Evolutionary conservation across 2,113 vertebrate species (phyloP), one percentile per base, ranked within the genome.

Genomic region (Leucopsar rothschildi): DNA sequence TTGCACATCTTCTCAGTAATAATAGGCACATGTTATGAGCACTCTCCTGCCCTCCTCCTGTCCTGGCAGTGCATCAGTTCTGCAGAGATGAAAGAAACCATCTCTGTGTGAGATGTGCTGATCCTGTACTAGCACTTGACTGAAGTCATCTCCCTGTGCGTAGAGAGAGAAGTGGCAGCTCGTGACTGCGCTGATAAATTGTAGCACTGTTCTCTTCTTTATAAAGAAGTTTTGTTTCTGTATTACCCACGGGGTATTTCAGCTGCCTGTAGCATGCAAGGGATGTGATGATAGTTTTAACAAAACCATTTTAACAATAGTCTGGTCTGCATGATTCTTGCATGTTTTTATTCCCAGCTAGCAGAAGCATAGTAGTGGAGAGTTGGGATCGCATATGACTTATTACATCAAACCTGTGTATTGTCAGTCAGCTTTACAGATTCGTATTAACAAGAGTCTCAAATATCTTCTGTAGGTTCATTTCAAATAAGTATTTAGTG

Each of bases 401-500:
- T 39, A 56, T 14, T 45, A 12, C 21, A 57, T 85, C 61, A 82
- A 33, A 53, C 15, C 35, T 82, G 1, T 3, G 1, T 64, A 72
- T n/a, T 76, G n/a, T 37, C 39, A n/a, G 70, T 52, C 61, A 65
- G 39, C 42, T 64, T 52, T 47, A 20, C 1, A 11, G 33, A 31
- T 28, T 24, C 22, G 15, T 16, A 3, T 35, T 86, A 73, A 78
- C n/a, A 39, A 15, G 24, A 15, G 63, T 69, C 44, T 82, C 64
- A 24, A 79, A 45, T 77, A 18, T 40, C 21, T 88, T 80, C 17
- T 70, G 16, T 93, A 99, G 99, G 99, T 97, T 99, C 78, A 93
- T 99, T 94, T 99, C 98, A 53, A 99, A 99, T 96, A 99, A 98
- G 89, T 99, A 99, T 85, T 97, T 99, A 60, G 97, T 99, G 88